Base-by-base conservation (phyloP, 2,797 vertebrate genomes). In the Mionectes olivaceus region DNA sequence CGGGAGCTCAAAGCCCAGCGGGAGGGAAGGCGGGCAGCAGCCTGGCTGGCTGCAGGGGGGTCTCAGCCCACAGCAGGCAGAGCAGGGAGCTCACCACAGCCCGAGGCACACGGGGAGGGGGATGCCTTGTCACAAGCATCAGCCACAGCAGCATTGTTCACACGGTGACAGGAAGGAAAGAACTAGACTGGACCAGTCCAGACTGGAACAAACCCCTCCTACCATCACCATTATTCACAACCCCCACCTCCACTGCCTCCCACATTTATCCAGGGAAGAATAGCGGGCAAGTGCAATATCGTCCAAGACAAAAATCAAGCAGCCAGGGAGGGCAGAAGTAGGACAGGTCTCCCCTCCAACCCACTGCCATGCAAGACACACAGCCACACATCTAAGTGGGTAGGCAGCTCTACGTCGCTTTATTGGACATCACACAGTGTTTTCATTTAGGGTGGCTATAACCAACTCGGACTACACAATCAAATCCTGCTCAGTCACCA, bases 151-250 rank as follows among this genome's bases (percentile, higher is more conserved):
- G 97, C 94, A 97, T 97, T 98, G 97, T 98, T 98, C 93, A 91
- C 93, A 93, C 79, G 10, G 92, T 96, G 97, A 96, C 96, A 96
- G 96, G 96, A 98, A 97, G 95, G 94, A 96, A 95, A 97, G 96
- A 98, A 97, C 97, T 96, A 95, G 97, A 97, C 97, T 96, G 97
- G 97, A 97, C 97, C 97, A 97, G 97, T 97, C 96, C 96, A 97
- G 96, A 96, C 97, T 97, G 97, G 97, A 97, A 97, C 97, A 96
- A 95, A 97, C 96, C 94, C 96, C 97, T 97, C 96, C 97, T 97
- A 93, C 96, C 90, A 96, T 76, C 90, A 96, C 88, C 86, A 92
- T 94, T 93, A 96, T 97, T 95, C 94, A 94, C 91, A 92, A 43
- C 90, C 74, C 76, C 92, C 49, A 69, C 83, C 69, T 60, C 70